A percentile compares a stretch with the other conserved stretches of the same genome.
Conservation (phyloP, 2,113 vertebrate species). For the Uropsilus gracilis region DNA sequence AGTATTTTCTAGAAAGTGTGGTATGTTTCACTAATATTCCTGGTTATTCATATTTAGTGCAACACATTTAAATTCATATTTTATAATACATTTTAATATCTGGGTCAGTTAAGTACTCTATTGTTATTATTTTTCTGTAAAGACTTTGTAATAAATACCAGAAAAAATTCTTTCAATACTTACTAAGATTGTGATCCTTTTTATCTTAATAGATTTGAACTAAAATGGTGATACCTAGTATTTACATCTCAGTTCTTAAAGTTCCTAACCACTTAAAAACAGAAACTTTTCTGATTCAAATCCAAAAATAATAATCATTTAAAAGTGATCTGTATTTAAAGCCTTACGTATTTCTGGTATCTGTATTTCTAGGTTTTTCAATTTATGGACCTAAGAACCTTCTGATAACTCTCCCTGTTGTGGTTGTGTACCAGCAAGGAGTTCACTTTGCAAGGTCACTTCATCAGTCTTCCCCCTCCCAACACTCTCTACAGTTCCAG, state of each 20-base stretch:
- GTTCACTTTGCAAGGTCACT: conserved; percentile 47
- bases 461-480: background rate
- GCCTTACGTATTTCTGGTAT: background rate
- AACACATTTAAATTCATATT: background rate
- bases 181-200: background rate
- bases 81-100: background rate
- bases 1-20: background rate
- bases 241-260: conserved; percentile 15
- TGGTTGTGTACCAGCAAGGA: background rate
- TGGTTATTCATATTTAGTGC: background rate
- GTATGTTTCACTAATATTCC: background rate
- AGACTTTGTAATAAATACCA: conserved; percentile 22
- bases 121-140: background rate
- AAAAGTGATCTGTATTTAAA: conserved; percentile 9
- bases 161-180: background rate
- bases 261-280: conserved; percentile 40
- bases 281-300: conserved; percentile 41
- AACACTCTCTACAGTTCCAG: conserved; percentile 29
- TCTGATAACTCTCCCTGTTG: background rate
- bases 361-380: background rate
- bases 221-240: background rate
- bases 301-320: conserved; percentile 34
- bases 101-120: background rate
- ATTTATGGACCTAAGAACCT: conserved; percentile 13
- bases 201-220: conserved; percentile 37